Evolutionary conservation across 2,113 vertebrate genomes (phyloP).

Genomic region (Sylvilagus bachmani): DNA sequence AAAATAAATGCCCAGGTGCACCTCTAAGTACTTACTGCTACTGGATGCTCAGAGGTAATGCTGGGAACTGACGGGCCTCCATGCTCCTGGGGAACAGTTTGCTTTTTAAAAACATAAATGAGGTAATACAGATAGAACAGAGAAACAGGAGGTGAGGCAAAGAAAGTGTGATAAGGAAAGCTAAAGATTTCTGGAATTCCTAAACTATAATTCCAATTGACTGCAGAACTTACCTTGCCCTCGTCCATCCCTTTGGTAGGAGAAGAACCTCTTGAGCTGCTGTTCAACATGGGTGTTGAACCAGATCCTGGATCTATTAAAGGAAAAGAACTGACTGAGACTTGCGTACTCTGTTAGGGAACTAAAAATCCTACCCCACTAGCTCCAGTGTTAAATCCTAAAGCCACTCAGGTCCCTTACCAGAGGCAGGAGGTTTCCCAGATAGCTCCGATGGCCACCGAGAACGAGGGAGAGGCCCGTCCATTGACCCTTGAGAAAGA

Average conservation of each 20-base stretch:
- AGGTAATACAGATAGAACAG: slow-evolving; percentile 74
- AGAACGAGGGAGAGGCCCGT: slow-evolving; percentile 74
- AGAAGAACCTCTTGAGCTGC: slow-evolving; percentile 93
- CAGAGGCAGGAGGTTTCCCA: slow-evolving; percentile 90
- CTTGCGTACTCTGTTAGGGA: background rate
- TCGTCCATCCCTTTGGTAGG: slow-evolving; percentile 89
- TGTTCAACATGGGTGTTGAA: slow-evolving; percentile 67
- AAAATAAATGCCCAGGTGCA: slow-evolving; percentile 17
- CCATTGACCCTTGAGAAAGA: slow-evolving; percentile 85
- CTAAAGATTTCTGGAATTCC: background rate
- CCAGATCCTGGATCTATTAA: slow-evolving; percentile 82
- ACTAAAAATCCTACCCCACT: background rate
- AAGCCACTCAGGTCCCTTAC: slow-evolving; percentile 70
- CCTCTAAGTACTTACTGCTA: slow-evolving; percentile 92
- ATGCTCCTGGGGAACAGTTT: slow-evolving; percentile 88
- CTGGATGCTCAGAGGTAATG: slow-evolving; percentile 84
- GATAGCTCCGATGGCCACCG: slow-evolving; percentile 90
- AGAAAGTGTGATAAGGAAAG: background rate
- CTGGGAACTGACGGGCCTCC: slow-evolving; percentile 85
- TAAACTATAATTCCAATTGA: background rate
- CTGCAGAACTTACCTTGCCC: slow-evolving; percentile 88
- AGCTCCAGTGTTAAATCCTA: background rate
- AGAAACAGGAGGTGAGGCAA: slow-evolving; percentile 67
- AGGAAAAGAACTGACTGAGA: background rate
- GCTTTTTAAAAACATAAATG: slow-evolving; percentile 87